Percentiles rank a stretch among this genome's conserved stretches.
These are phyloP conservation scores for Cnemophilus loriae DNA, from an alignment of 2,113 vertebrate genomes.

Conservation along the genomic window DNA sequence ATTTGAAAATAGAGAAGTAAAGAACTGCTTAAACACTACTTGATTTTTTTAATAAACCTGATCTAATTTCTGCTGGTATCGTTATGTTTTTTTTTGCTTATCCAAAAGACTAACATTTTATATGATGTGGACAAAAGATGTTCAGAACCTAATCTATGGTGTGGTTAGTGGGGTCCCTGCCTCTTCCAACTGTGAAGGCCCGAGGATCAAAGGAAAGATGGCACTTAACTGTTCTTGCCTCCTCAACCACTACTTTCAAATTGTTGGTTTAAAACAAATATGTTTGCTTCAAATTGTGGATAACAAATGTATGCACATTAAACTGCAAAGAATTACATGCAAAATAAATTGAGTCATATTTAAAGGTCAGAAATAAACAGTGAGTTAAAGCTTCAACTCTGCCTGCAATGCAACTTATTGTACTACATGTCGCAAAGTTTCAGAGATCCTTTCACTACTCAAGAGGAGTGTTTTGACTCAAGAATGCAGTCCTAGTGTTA, in stretches of 20 bases:
- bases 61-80: neutral
- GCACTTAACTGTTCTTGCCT: neutral
- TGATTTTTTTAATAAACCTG: neutral
- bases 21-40: neutral
- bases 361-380: neutral
- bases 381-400: neutral
- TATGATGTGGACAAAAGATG: neutral
- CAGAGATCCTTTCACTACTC: neutral
- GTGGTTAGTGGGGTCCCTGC: neutral
- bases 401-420: accelerated
- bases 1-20: neutral
- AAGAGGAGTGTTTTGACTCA: neutral
- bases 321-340: neutral
- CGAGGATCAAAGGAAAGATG: neutral
- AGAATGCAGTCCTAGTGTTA: neutral
- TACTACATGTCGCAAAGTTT: neutral
- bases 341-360: neutral
- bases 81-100: neutral
- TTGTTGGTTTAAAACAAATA: neutral
- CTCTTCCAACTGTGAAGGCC: neutral
- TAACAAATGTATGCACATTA: neutral
- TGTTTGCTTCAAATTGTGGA: neutral
- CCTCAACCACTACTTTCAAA: neutral
- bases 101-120: neutral
- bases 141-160: neutral